Percentiles rank a stretch among this genome's conserved stretches.
Evolutionary conservation across 2,888 invertebrate genomes (phyloP).

Genomic region (Amphipoea lucens): DNA sequence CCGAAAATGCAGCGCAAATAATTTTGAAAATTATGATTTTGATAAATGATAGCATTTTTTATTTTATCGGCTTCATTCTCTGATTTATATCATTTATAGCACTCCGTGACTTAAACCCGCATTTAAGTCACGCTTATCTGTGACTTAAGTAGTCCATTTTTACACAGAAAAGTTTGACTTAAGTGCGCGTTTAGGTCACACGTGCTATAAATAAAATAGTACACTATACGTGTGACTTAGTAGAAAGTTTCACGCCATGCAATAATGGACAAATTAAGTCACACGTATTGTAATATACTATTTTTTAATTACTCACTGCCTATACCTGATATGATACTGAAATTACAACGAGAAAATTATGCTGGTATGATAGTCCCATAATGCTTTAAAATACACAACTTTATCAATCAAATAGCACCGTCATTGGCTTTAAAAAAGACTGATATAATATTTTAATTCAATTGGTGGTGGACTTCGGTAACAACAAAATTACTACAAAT

Average conservation of each 20-base stretch:
- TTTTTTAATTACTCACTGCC: background rate
- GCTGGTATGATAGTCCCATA: background rate
- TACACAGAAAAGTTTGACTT: background rate
- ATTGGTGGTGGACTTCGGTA: slow-evolving; percentile 38
- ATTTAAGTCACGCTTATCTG: background rate
- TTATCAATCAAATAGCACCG: slow-evolving; percentile 26
- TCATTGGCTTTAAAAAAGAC: slow-evolving; percentile 59
- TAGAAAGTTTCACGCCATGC: background rate
- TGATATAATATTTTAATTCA: slow-evolving; percentile 55
- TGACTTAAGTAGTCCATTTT: background rate
- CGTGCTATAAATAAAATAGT: background rate
- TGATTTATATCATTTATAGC: background rate
- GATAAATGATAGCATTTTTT: background rate
- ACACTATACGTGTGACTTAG: background rate
- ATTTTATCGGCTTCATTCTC: background rate
- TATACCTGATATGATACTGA: background rate
- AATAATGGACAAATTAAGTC: too few relatives aligned
- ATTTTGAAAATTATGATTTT: background rate
- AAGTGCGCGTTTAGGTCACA: background rate
- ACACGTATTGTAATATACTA: too few relatives aligned
- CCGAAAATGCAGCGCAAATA: slow-evolving; percentile 18
- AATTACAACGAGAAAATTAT: slow-evolving; percentile 1
- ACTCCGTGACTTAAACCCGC: background rate
- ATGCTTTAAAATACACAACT: slow-evolving; percentile 25
- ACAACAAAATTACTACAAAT: slow-evolving; percentile 30